Base-by-base conservation (phyloP, 1,140 invertebrate species). In the Tetramorium alpestre region DNA sequence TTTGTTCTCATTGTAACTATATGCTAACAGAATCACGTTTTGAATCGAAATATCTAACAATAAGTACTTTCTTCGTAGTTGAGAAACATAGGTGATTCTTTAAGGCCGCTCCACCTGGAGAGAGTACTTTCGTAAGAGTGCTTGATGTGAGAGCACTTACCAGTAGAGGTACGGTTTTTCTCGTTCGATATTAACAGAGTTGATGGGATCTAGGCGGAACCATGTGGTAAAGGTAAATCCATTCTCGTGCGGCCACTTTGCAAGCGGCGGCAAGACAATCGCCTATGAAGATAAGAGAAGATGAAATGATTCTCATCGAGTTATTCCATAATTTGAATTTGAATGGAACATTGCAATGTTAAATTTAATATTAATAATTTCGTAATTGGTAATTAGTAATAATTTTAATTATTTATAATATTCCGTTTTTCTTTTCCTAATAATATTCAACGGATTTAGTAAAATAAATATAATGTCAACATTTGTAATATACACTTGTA, bases 161-260 rank as follows among this genome's bases (percentile, higher is more conserved):
- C 98, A 99, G 95, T 99, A 99, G 70, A 99, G 96, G 96, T 99
- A 99, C 22, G 99, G 99, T 95, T 99, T 99, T 96, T 99, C 99
- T 91, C 98, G 96, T 96, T 99, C 99, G 92, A 99, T 99, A 96
- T 99, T 99, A 94, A 99, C 98, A 38, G 99, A 99, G 96, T 99
- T 99, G 94, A 99, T 98, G 91, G 99, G 99, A 96, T 99, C 99
- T 92, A 99, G 96, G 85, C 99, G 96, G 95, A 99, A 99, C 99
- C 99, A 99, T 88, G 99, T 99, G 90, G 98, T 99, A 95, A 99
- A 99, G 67, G 99, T 99, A 97, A 99, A 99, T 64, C 99, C 99
- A 96, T 98, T 99, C 96, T 99, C 99, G 95, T 99, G 98, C 0
- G 99, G 99, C 99, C 99, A 99, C 94, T 98, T 97, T 49, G 98